Percentiles rank a stretch among this genome's conserved stretches.
Evolutionary conservation across 2,113 vertebrate species (phyloP).

Genomic region (Sinocyclocheilus anophthalmus): DNA sequence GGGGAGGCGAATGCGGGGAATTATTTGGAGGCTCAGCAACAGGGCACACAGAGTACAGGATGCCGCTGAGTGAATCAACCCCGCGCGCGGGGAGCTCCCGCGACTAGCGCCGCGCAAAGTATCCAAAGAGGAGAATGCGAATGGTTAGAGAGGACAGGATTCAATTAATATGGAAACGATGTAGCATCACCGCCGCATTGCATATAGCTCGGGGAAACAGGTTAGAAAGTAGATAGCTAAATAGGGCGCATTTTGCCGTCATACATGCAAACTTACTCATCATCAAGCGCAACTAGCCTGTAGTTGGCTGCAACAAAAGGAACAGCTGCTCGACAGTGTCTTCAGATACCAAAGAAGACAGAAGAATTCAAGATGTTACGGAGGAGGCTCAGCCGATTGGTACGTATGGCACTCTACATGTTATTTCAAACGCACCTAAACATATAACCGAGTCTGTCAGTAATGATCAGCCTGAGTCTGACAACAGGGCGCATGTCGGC

Average conservation of each 20-base stretch:
- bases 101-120: conserved; percentile 66
- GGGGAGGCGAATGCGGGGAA: conserved; percentile 29
- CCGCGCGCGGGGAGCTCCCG: conserved; percentile 62
- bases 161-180: conserved; percentile 72
- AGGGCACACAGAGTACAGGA: conserved; percentile 69
- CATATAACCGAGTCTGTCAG: background rate
- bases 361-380: conserved; percentile 71
- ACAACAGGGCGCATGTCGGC: background rate
- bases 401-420: conserved; percentile 63
- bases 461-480: background rate
- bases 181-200: conserved; percentile 72
- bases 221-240: conserved; percentile 72
- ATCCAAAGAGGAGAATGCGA: conserved; percentile 71
- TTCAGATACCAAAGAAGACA: conserved; percentile 58
- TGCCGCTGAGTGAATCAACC: conserved; percentile 65
- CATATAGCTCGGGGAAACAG: conserved; percentile 69
- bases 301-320: conserved; percentile 63
- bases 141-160: conserved; percentile 69
- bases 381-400: conserved; percentile 73
- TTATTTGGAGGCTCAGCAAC: conserved; percentile 69
- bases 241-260: conserved; percentile 63
- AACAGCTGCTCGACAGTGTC: conserved; percentile 60
- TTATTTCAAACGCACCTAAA: background rate
- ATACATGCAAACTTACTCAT: conserved; percentile 75
- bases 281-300: conserved; percentile 59